Base-by-base conservation (phyloP, 2,888 invertebrate species). In the Oasisia sp. region DNA sequence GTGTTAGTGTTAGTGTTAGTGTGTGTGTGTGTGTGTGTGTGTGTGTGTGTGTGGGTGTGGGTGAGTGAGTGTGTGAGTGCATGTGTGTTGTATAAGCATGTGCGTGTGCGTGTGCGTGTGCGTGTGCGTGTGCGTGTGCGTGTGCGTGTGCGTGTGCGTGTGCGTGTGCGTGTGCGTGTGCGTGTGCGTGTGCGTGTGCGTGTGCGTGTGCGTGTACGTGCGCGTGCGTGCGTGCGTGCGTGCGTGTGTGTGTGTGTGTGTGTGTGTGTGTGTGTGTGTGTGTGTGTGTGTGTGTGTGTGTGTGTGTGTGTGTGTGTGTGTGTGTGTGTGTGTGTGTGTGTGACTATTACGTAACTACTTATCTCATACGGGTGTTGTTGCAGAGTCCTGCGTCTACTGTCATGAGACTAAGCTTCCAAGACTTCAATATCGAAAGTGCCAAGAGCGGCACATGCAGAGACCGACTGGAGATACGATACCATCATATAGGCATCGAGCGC, bases 391-490 rank as follows among this genome's bases (percentile, higher is more conserved):
- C 91, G 44, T 91, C 91, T 7, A 92, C 93, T 1, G 45, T 91
- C 44, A 91, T 93, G 56, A 45, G n/a, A 3, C 32, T 93, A 12
- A 58, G 32, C 9, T 19, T 93, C 45, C 74, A 32, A 27, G 91
- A 92, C 91, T 27, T 93, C 32, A 89, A 93, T 44, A 32, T 93
- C 50, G 93, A 93, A 91, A 19, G 19, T 91, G 44, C 91, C 19
- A 27, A 32, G 0, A 27, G 32, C 32, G 92, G 92, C 27, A 14
- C 32, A 2, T 94, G 94, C 50, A 56, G 90, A 44, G 94, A 94
- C 89, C 89, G 89, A n/a, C 91, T 94, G 27, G 93, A 94, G 92
- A 92, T 94, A 38, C 91, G 93, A 14, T 93, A 93, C 92, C 93
- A 92, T 56, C 89, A 92, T 90, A 92, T 94, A 32, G 94, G 94